These are phyloP conservation scores for Aurelia aurita DNA, from an alignment of 30 jellyfish, hydroid and myxozoan species.

Conservation along the genomic window DNA sequence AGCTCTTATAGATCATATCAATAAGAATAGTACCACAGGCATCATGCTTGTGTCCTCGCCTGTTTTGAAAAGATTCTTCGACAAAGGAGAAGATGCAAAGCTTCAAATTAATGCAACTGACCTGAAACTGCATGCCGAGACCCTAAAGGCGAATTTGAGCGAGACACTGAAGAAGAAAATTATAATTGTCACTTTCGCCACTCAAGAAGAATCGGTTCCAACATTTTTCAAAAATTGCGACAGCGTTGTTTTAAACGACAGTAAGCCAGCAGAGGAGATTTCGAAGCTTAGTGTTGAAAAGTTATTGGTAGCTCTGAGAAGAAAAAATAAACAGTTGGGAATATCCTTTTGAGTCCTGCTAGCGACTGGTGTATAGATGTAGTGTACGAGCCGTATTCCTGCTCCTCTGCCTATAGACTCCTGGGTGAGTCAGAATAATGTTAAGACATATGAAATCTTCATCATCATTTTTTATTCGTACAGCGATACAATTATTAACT, in stretches of 20 bases:
- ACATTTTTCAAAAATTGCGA: conserved; percentile 24
- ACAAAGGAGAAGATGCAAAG: background rate
- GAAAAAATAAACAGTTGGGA: conserved; percentile 20
- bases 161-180: conserved; percentile 2
- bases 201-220: background rate
- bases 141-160: background rate
- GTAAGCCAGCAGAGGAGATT: conserved; percentile 38
- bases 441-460: too few relatives aligned
- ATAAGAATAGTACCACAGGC: conserved; percentile 21
- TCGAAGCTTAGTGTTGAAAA: conserved; percentile 9
- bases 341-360: background rate
- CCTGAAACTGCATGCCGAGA: background rate
- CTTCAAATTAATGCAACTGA: conserved; percentile 18
- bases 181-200: conserved; percentile 18
- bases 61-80: conserved; percentile 8
- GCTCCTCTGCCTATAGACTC: too few relatives aligned
- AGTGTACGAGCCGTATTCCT: too few relatives aligned
- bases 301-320: conserved; percentile 21
- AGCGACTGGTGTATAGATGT: too few relatives aligned
- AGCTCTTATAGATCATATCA: conserved; percentile 3
- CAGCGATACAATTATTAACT: too few relatives aligned
- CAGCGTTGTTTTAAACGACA: background rate
- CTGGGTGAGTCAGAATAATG: too few relatives aligned
- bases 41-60: conserved; percentile 37
- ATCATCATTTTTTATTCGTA: too few relatives aligned